phyloP scores from a whole-genome alignment of 2,113 vertebrate genomes.

The Azemiops feae region DNA sequence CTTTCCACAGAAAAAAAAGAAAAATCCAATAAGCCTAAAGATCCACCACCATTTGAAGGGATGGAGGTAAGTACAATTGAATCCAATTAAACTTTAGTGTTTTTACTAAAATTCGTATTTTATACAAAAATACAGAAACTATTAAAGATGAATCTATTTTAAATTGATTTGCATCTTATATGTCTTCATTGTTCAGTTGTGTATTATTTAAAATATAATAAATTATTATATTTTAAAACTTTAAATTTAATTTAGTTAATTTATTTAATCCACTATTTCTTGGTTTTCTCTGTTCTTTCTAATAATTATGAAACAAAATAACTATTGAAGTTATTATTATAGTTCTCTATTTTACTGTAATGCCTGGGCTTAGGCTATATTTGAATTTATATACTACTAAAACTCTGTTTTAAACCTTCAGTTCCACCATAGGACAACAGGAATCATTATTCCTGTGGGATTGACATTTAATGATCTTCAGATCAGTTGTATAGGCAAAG shows the following conservation, averaged over 20 bases:
- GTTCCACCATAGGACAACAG: neutral
- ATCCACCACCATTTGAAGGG: slow-evolving; percentile 85
- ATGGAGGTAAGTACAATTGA: slow-evolving; percentile 79
- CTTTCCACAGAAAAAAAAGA: slow-evolving; percentile 79
- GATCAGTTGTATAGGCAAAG: neutral
- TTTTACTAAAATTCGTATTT: neutral
- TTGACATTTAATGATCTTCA: neutral
- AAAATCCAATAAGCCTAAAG: slow-evolving; percentile 79
- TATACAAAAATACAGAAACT: neutral
- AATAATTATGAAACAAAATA: neutral
- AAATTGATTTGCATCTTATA: neutral
- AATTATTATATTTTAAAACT: neutral
- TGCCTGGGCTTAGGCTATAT: neutral
- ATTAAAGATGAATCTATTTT: neutral
- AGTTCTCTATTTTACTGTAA: neutral
- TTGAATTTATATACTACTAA: neutral
- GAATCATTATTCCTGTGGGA: neutral
- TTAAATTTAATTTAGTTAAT: neutral
- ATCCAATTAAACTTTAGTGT: neutral
- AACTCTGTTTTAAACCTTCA: neutral
- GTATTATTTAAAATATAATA: neutral
- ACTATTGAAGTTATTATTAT: neutral
- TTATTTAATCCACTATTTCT: neutral
- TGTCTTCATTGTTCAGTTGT: neutral
- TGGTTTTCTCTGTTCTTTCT: neutral